These are phyloP conservation scores for Drosophila repleta DNA, from an alignment of 1,140 invertebrate genomes.

Conservation along the genomic window DNA sequence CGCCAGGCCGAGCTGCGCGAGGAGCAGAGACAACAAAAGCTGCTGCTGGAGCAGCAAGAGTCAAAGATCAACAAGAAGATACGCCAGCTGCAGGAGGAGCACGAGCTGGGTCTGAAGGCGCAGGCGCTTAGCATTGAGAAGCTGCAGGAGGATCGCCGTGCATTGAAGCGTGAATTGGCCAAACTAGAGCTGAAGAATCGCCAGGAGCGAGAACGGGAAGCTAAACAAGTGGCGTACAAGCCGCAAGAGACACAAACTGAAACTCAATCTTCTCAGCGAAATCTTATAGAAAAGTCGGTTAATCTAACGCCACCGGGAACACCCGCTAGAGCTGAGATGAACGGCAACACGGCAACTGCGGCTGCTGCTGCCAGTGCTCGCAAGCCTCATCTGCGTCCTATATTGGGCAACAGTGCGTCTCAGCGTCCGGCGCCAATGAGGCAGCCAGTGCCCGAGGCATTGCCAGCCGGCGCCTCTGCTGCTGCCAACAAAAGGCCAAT, in stretches of 20 bases:
- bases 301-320: not conserved
- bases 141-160: slow-evolving; percentile 4
- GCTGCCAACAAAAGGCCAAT: slow-evolving; percentile 14
- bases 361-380: slow-evolving; percentile 9
- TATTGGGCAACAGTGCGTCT: slow-evolving; percentile 60
- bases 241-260: too few species aligned
- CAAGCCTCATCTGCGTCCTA: slow-evolving; percentile 57
- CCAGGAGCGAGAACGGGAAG: too few species aligned
- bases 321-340: slow-evolving; percentile 12
- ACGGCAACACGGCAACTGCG: slow-evolving; percentile 29
- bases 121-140: slow-evolving; percentile 17
- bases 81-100: slow-evolving; percentile 19
- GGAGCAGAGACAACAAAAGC: slow-evolving; percentile 14
- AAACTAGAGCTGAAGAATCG: slow-evolving; percentile 4
- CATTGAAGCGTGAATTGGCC: too few species aligned
- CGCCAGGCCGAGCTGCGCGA: slow-evolving; percentile 11
- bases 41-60: slow-evolving; percentile 18
- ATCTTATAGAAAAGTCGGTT: not conserved
- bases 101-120: slow-evolving; percentile 14
- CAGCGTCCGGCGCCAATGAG: slow-evolving; percentile 12
- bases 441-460: slow-evolving; percentile 9
- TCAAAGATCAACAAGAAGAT: slow-evolving; percentile 11
- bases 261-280: too few species aligned
- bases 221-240: too few species aligned
- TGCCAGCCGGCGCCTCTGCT: not conserved